Base-by-base conservation (phyloP, 2,797 vertebrate genomes). In the Scarus forsteni region DNA sequence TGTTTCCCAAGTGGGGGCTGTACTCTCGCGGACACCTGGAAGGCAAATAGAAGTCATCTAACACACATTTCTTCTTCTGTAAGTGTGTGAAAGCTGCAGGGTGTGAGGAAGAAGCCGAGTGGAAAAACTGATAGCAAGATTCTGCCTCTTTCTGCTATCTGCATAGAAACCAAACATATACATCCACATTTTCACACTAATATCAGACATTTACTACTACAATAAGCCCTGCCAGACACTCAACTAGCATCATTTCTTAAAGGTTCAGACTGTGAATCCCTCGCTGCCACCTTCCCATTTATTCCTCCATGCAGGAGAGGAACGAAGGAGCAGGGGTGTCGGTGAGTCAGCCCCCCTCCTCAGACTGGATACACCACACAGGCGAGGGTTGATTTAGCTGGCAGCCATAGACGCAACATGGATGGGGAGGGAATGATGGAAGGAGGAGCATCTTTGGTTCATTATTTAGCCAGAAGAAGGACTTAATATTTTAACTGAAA, bases 371-470 rank as follows among this genome's bases (percentile, higher is more conserved):
- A 68, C 73, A 45, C 62, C 60, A 27, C 61, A 69, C 57, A 51
- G 68, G 66, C 64, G 40, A 78, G 75, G 79, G 77, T 68, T 79
- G 73, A 61, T 50, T 60, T 81, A 1, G 55, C 81, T 78, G 63
- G 78, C 73, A 85, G 81, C 72, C 68, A 75, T 45, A 74, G 52
- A 79, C 75, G 40, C 79, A 80, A 76, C 74, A 61, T 70, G 65
- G 54, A 60, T 71, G 68, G 60, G 70, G 46, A 16, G 18, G 46
- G 57, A 49, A 60, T 44, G 52, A 48, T 48, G 11, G 44, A 43
- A 57, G 61, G 27, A 40, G 56, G 34, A n/a, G 43, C 44, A 35
- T 73, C 34, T 34, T 52, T 52, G 49, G 12, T 34, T 6, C 10
- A 52, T 35, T 72, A 62, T 59, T 76, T 39, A 39, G 38, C 9